Evolutionary conservation across 2,888 invertebrate species (phyloP).

Genomic region (Gandaritis pyraliata): DNA sequence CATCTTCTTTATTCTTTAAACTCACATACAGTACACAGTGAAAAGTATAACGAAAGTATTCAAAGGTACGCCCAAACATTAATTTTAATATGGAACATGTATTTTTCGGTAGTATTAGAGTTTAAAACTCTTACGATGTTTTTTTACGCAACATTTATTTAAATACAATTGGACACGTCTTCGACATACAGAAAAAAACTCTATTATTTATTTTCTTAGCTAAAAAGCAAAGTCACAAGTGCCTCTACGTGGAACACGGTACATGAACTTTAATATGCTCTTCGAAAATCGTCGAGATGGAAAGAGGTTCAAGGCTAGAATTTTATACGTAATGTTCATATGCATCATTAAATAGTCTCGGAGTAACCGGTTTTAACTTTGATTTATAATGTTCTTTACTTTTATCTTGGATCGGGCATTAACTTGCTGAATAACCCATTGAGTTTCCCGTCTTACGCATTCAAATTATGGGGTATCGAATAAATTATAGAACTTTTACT

Average conservation of each 20-base stretch:
- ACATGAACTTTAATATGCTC: slow-evolving; percentile 36
- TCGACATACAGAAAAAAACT: too few relatives aligned
- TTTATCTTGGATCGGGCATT: slow-evolving; percentile 23
- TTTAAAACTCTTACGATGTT: too few relatives aligned
- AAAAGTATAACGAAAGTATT: too few relatives aligned
- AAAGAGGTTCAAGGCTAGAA: slow-evolving; percentile 44
- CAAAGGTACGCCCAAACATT: too few relatives aligned
- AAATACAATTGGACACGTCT: too few relatives aligned
- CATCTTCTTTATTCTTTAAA: too few relatives aligned
- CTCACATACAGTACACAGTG: too few relatives aligned
- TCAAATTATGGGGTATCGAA: slow-evolving; percentile 18
- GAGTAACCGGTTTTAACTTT: slow-evolving; percentile 28
- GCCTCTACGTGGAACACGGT: slow-evolving; percentile 24
- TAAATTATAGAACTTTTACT: not conserved
- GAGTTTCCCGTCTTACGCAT: slow-evolving; percentile 15
- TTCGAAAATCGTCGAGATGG: slow-evolving; percentile 29
- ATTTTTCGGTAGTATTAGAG: too few relatives aligned
- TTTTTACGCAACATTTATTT: too few relatives aligned
- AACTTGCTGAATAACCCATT: slow-evolving; percentile 22
- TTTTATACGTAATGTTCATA: slow-evolving; percentile 31
- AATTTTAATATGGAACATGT: too few relatives aligned
- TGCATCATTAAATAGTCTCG: slow-evolving; percentile 33
- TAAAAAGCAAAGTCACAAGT: slow-evolving; percentile 10
- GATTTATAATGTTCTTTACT: slow-evolving; percentile 25
- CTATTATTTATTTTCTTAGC: not conserved